phyloP scores from a whole-genome alignment of 2,113 vertebrate genomes.

The rat (Rattus norvegicus) region DNA sequence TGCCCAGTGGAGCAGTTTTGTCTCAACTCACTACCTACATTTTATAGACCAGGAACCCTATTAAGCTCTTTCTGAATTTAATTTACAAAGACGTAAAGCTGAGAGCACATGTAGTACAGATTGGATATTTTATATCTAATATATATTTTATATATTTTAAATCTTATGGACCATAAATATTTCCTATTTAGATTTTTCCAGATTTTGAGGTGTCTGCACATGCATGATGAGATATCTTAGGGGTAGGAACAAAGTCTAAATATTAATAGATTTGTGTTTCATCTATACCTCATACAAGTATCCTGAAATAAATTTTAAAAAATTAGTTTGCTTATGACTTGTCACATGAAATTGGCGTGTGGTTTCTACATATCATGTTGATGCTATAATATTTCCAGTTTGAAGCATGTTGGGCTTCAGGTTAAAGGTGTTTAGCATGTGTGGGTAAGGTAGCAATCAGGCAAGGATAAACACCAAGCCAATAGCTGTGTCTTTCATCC shows the following conservation, averaged over 20 bases:
- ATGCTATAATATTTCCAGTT: not conserved
- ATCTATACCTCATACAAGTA: not conserved
- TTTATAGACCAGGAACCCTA: not conserved
- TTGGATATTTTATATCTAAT: not conserved
- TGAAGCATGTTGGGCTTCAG: not conserved
- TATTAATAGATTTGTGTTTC: not conserved
- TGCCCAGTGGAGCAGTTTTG: not conserved
- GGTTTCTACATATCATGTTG: not conserved
- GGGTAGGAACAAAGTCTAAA: not conserved
- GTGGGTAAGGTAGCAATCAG: not conserved
- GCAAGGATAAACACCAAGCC: not conserved
- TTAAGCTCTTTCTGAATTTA: not conserved
- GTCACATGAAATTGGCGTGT: not conserved
- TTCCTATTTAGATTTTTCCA: not conserved
- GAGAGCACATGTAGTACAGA: not conserved
- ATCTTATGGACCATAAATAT: not conserved
- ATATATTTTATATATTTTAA: not conserved
- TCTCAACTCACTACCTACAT: not conserved
- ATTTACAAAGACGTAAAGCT: not conserved
- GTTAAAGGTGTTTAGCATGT: too few species aligned
- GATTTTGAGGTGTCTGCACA: not conserved
- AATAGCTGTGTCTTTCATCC: not conserved
- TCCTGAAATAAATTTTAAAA: not conserved
- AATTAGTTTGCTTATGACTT: not conserved
- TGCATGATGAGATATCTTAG: not conserved